phyloP scores from a whole-genome alignment of 2,888 invertebrate genomes.

The Eristalinus aeneus region DNA sequence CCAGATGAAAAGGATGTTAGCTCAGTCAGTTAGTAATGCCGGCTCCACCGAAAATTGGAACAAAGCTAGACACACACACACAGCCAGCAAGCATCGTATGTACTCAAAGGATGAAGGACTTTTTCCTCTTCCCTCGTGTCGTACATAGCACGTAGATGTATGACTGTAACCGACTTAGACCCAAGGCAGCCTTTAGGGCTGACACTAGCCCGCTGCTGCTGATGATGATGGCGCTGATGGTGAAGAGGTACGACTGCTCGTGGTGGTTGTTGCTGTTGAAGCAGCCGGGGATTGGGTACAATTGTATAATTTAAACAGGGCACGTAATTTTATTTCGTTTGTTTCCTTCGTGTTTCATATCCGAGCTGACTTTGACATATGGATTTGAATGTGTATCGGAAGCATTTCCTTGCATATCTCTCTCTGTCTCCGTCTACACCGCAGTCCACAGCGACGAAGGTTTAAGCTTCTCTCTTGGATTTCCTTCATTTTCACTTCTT shows the following conservation, averaged over 20 bases:
- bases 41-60: constrained; percentile 14
- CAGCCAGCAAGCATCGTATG: constrained; percentile 14
- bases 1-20: constrained; percentile 60
- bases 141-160: constrained; percentile 43
- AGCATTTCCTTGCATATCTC: constrained; percentile 5
- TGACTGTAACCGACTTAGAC: constrained; percentile 12
- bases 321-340: constrained; percentile 70
- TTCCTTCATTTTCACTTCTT: constrained; percentile 47
- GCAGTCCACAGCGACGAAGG: not conserved
- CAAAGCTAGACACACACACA: constrained; percentile 10
- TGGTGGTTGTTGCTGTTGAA: not conserved
- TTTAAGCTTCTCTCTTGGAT: constrained; percentile 19
- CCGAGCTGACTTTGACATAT: constrained; percentile 68
- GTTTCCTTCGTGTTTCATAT: constrained; percentile 68
- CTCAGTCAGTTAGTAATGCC: constrained; percentile 48
- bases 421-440: not conserved
- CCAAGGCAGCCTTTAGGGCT: constrained; percentile 1
- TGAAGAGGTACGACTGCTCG: constrained; percentile 4
- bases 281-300: constrained; percentile 52
- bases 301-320: constrained; percentile 69
- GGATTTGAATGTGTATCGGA: constrained; percentile 64
- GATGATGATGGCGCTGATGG: constrained; percentile 10
- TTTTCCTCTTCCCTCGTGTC: constrained; percentile 12
- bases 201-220: constrained; percentile 20
- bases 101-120: constrained; percentile 49